Base-by-base conservation (phyloP, 2,113 vertebrate genomes). In the Xiphophorus couchianus region DNA sequence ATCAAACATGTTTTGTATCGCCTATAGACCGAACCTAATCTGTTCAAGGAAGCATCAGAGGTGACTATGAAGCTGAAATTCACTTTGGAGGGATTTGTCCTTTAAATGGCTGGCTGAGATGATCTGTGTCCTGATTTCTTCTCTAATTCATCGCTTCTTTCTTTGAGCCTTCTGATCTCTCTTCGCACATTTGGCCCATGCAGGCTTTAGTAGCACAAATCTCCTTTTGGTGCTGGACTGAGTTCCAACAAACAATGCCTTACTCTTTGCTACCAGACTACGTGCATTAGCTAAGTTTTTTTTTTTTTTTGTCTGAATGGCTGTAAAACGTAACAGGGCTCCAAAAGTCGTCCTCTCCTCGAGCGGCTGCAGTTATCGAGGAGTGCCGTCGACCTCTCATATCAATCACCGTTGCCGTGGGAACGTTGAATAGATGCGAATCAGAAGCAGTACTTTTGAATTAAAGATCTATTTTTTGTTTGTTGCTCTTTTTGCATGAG, bases 181-280 rank as follows among this genome's bases (percentile, higher is more conserved):
- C 66, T 72, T 63, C 27, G 74, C 80, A 78, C 87, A 84, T 69
- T 80, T 28, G 81, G 73, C 85, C 79, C 76, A 58, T 84, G 91
- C 92, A 88, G 90, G 77, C 84, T 72, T 79, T 60, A 80, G 89
- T 90, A 89, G 81, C 92, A 89, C 77, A 66, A 88, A 87, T 51
- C 54, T 81, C 58, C 64, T 91, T 76, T 81, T 91, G 95, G 97
- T 97, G 97, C 97, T 97, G 95, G 94, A 94, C 93, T 87, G 73
- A 89, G 73, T 77, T 71, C 51, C 73, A 94, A 89, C 83, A 90
- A 95, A 95, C 67, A 93, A 96, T 97, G 97, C 97, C 97, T 98
- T 98, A 98, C 93, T 94, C 86, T 90, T 95, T 89, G 95, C 95
- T 95, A 95, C 90, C 78, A 86, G 91, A 88, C 62, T 35, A 78